These are phyloP conservation scores for Drosophila virilis DNA, from an alignment of 1,140 invertebrate species.

Conservation along the genomic window DNA sequence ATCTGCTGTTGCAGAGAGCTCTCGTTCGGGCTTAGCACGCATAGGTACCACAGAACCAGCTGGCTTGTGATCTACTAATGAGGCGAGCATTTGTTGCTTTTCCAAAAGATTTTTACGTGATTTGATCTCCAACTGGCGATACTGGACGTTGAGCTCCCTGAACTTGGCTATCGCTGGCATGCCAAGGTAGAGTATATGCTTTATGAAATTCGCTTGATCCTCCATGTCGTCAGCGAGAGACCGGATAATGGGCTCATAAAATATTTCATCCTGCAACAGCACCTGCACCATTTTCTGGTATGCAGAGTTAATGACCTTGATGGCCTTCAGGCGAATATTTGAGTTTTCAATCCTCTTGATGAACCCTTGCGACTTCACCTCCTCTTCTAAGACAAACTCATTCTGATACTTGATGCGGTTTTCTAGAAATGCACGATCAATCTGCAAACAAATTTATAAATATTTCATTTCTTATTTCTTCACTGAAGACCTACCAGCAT, in stretches of 20 bases:
- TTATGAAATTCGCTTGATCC: constrained; percentile 79
- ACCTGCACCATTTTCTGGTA: constrained; percentile 76
- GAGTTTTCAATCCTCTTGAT: constrained; percentile 78
- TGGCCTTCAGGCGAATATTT: constrained; percentile 73
- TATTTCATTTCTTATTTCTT: background rate
- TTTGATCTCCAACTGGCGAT: constrained; percentile 38
- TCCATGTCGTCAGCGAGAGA: constrained; percentile 73
- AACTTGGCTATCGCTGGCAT: constrained; percentile 73
- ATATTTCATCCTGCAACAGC: constrained; percentile 69
- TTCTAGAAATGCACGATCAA: constrained; percentile 51
- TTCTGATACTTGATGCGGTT: constrained; percentile 77
- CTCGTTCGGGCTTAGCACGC: constrained; percentile 22
- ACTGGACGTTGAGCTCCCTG: constrained; percentile 63
- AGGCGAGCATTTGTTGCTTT: constrained; percentile 52
- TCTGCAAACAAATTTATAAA: constrained; percentile 17
- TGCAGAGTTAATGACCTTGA: constrained; percentile 70
- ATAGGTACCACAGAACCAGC: background rate
- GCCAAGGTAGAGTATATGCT: constrained; percentile 71
- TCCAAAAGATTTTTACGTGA: constrained; percentile 49
- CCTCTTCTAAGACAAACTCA: constrained; percentile 71
- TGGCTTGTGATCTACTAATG: constrained; percentile 13
- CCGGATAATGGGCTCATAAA: constrained; percentile 77
- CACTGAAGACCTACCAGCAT: constrained; percentile 37
- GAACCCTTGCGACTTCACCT: constrained; percentile 54
- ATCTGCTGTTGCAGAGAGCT: constrained; percentile 8